These are phyloP conservation scores for Pangasius djambal DNA, from an alignment of 2,797 vertebrate species.

Conservation along the genomic window DNA sequence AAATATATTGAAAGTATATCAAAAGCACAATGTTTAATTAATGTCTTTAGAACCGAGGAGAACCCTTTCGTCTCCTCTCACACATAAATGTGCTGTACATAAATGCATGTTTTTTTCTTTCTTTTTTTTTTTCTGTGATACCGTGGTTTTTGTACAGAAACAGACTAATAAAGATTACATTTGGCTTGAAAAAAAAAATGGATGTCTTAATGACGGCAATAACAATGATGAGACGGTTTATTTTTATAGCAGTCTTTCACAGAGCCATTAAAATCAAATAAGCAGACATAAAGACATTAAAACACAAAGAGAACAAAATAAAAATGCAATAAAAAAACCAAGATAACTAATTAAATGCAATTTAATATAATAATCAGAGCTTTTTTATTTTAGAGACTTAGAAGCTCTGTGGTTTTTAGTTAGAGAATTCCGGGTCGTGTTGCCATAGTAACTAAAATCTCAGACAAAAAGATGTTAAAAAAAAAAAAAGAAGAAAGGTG, in stretches of 20 bases:
- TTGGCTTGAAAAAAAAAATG: conserved; percentile 73
- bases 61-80: conserved; percentile 59
- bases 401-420: background rate
- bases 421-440: background rate
- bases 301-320: background rate
- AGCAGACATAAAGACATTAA: background rate
- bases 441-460: background rate
- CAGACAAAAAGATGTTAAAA: background rate
- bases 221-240: background rate
- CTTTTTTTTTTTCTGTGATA: conserved; percentile 72
- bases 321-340: background rate
- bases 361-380: background rate
- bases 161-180: conserved; percentile 84
- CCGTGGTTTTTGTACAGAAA: conserved; percentile 85
- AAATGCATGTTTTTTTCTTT: conserved; percentile 74
- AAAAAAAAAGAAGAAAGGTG: background rate
- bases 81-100: conserved; percentile 77
- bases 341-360: background rate
- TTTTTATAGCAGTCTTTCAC: background rate
- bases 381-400: background rate
- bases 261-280: background rate
- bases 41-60: conserved; percentile 72
- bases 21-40: conserved; percentile 84
- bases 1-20: conserved; percentile 83
- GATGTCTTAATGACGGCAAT: background rate